Evolutionary conservation across 2,888 invertebrate genomes (phyloP).

Genomic region (Agrenia bidenticulata): DNA sequence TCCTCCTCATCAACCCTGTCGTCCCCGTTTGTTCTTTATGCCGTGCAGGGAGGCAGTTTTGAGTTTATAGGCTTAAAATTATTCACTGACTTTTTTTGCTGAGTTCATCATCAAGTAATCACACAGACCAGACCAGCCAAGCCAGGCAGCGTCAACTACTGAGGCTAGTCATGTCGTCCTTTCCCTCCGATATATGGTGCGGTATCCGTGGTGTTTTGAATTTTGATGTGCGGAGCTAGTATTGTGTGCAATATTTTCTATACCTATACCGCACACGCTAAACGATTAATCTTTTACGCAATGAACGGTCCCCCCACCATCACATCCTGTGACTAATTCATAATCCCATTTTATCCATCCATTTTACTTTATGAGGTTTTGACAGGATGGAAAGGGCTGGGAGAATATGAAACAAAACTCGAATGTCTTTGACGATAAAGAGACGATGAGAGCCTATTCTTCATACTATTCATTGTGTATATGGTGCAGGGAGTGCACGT

Average conservation of each 20-base stretch:
- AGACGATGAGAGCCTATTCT: not conserved
- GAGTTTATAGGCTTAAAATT: conserved; percentile 15
- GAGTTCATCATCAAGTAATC: conserved; percentile 39
- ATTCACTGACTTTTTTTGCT: conserved; percentile 35
- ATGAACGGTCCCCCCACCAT: not conserved
- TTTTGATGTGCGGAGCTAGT: too few relatives aligned
- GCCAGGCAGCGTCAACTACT: not conserved
- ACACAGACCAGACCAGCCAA: conserved; percentile 9
- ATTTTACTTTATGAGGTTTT: conserved; percentile 24
- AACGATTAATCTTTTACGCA: conserved; percentile 7
- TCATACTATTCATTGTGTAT: not conserved
- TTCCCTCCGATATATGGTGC: too few relatives aligned
- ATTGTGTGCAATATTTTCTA: too few relatives aligned
- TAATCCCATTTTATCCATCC: conserved; percentile 22
- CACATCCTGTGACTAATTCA: conserved; percentile 23
- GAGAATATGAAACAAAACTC: not conserved
- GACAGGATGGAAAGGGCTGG: conserved; percentile 10
- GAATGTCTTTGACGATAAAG: conserved; percentile 22
- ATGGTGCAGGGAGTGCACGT: not conserved
- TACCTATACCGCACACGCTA: too few relatives aligned
- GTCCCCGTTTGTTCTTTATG: conserved; percentile 12
- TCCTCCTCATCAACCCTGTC: conserved; percentile 27
- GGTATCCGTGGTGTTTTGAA: too few relatives aligned
- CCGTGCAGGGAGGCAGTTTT: not conserved
- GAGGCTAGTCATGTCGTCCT: too few relatives aligned